phyloP scores from a whole-genome alignment of 2,797 vertebrate species.

The Serranus cabrilla region DNA sequence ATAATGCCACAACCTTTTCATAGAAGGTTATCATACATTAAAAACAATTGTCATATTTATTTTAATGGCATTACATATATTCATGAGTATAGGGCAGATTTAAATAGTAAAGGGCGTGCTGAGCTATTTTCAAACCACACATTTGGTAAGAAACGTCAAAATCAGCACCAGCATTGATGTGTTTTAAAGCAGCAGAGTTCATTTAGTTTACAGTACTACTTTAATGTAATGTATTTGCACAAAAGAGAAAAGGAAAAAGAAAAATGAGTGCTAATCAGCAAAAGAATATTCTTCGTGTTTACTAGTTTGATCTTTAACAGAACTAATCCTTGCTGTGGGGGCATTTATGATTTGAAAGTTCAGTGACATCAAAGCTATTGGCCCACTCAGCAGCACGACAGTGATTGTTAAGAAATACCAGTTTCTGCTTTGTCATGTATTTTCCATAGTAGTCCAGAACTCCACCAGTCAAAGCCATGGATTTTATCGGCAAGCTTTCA shows the following conservation, averaged over 20 bases:
- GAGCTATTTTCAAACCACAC: no score
- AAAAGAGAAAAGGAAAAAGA: neutral
- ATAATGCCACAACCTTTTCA: neutral
- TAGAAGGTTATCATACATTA: no score
- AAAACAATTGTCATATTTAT: no score
- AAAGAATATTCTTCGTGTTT: neutral
- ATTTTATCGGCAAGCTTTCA: constrained; percentile 31
- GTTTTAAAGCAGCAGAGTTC: neutral
- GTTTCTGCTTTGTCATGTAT: neutral
- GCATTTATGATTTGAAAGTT: neutral
- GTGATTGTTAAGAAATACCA: neutral
- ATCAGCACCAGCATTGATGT: no score
- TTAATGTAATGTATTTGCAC: neutral
- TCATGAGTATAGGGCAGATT: no score
- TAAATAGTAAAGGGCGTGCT: no score
- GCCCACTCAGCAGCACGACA: neutral
- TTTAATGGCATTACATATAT: no score
- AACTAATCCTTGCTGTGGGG: neutral
- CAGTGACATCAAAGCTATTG: neutral
- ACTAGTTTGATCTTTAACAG: neutral
- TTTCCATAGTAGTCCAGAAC: neutral
- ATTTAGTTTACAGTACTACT: neutral
- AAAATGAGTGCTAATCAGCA: neutral
- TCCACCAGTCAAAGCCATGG: neutral
- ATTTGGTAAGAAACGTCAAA: no score